These are phyloP conservation scores for Spodoptera frugiperda DNA, from an alignment of 1,140 invertebrate genomes.

Conservation along the genomic window DNA sequence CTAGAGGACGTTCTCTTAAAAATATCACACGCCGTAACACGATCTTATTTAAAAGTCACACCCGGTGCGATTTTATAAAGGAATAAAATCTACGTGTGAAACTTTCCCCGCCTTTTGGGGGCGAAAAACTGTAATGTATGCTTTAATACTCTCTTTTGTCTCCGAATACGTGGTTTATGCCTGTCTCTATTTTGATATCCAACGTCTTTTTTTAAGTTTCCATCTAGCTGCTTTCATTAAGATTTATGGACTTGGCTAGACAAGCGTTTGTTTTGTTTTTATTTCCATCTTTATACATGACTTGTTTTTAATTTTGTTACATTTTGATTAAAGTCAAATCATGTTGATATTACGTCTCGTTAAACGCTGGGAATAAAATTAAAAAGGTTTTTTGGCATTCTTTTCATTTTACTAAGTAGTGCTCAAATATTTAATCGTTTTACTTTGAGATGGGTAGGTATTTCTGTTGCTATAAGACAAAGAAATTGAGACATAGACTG, in stretches of 20 bases:
- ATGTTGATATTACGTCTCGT: conserved; percentile 7
- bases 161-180: conserved; percentile 36
- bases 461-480: too few relatives aligned
- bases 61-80: conserved; percentile 68
- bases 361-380: conserved; percentile 25
- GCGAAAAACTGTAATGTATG: conserved; percentile 45
- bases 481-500: too few relatives aligned
- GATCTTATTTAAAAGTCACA: conserved; percentile 73
- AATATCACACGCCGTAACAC: conserved; percentile 66
- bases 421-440: too few relatives aligned
- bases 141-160: conserved; percentile 43
- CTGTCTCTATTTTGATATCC: conserved; percentile 11
- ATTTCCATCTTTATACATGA: conserved; percentile 24
- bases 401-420: background rate
- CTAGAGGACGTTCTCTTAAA: conserved; percentile 61
- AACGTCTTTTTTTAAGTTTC: conserved; percentile 17
- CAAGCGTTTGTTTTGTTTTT: conserved; percentile 15
- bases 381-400: background rate
- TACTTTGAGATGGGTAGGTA: too few relatives aligned
- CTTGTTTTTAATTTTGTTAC: conserved; percentile 16
- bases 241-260: conserved; percentile 35
- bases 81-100: conserved; percentile 61
- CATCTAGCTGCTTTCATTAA: conserved; percentile 35
- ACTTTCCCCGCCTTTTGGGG: conserved; percentile 50
- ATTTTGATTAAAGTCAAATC: conserved; percentile 4